Base-by-base conservation (phyloP, 1,140 invertebrate genomes). In the Lethocerus indicus region DNA sequence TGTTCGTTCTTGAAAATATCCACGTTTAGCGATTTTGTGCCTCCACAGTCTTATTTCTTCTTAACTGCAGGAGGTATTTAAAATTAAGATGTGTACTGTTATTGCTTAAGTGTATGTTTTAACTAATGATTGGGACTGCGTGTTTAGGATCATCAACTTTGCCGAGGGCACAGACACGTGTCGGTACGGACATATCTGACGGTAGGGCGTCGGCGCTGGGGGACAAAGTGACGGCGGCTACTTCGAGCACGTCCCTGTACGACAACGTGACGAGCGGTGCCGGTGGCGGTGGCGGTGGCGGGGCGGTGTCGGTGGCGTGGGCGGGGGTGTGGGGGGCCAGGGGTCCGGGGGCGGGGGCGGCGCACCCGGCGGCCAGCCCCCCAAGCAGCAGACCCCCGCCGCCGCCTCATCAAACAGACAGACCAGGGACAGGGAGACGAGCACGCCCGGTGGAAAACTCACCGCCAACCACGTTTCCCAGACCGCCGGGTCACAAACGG, bases 171-270 rank as follows among this genome's bases (percentile, higher is more conserved):
- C 79, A 79, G 61, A 75, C 76, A 5, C 71, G 79, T 56, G 72
- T 76, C 13, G n/a, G n/a, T n/a, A 76, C 74, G 27, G 80, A 84
- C 63, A 73, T 77, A 51, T 77, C 83, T 41, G 68, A 69, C 56
- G 65, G 64, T 41, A 65, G 66, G 39, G 58, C 63, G 29, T 59
- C 60, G 52, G 63, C 45, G 50, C 52, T 62, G 44, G 64, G 64
- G 40, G 81, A 84, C 54, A 84, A 85, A 64, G 82, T 86, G 48
- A 78, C 80, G 25, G 77, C 81, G 21, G 83, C 83, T 18, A 84
- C 85, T 18, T 88, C 86, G 53, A 87, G 80, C 56, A 84, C 83
- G 12, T 88, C 86, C 26, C 74, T 90, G n/a, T 89, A 90, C 62
- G 87, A 92, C 66, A 87, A 89, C 64, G 83, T 88, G 46, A 69